Conservation (phyloP, 1,140 invertebrate genomes). For the Yoshiicerus persimilis region DNA sequence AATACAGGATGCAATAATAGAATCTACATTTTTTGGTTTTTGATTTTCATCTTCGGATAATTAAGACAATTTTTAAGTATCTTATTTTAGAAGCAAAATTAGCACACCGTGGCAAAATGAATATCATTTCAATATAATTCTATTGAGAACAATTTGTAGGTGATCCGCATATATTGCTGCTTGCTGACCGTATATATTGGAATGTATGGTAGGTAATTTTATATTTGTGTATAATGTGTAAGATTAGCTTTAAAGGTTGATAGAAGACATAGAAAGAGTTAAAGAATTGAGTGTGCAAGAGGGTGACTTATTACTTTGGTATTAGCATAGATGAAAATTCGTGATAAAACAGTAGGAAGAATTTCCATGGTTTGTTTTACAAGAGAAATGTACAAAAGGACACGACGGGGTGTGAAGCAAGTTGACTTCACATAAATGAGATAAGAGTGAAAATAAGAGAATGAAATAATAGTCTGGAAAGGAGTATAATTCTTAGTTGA, state of each 20-base stretch:
- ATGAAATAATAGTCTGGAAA: background rate
- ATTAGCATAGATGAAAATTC: background rate
- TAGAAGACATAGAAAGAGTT: background rate
- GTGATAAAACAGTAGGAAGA: constrained; percentile 17
- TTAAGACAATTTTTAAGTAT: too few relatives aligned
- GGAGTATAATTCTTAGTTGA: background rate
- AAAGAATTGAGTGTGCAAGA: background rate
- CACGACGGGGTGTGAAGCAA: background rate
- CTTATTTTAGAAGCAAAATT: too few relatives aligned
- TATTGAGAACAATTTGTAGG: too few relatives aligned
- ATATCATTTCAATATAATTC: too few relatives aligned
- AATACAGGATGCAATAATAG: too few relatives aligned
- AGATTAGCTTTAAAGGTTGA: too few relatives aligned
- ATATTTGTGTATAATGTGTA: background rate
- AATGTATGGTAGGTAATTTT: too few relatives aligned
- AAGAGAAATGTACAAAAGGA: constrained; percentile 1
- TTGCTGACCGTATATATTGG: too few relatives aligned
- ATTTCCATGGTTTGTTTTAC: constrained; percentile 4
- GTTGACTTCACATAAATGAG: constrained; percentile 10
- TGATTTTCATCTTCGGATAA: too few relatives aligned
- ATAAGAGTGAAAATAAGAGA: constrained; percentile 13
- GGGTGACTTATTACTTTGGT: background rate
- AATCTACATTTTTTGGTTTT: too few relatives aligned
- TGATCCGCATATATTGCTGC: too few relatives aligned
- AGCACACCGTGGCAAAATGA: too few relatives aligned